These are phyloP conservation scores for Erebia aethiops DNA, from an alignment of 2,888 invertebrate species.

Conservation along the genomic window DNA sequence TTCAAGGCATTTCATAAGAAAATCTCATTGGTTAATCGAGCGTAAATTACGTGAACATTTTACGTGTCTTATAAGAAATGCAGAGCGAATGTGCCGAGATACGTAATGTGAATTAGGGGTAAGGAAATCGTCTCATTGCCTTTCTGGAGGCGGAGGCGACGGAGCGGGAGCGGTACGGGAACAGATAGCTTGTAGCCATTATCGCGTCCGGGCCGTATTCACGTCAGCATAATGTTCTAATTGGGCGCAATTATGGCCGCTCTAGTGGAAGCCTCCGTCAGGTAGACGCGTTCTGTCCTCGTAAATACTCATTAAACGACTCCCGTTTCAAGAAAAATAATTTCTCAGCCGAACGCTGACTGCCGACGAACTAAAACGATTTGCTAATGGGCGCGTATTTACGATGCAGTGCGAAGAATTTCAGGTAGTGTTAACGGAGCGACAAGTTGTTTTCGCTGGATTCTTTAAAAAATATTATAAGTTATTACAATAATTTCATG, in stretches of 20 bases:
- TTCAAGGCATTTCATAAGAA: conserved; percentile 65
- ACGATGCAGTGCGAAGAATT: conserved; percentile 57
- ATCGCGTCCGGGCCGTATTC: conserved; percentile 78
- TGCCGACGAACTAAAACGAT: conserved; percentile 66
- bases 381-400: conserved; percentile 72
- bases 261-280: conserved; percentile 75
- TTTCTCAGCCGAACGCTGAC: conserved; percentile 74
- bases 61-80: conserved; percentile 70
- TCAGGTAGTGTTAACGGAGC: conserved; percentile 66
- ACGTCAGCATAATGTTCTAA: conserved; percentile 83
- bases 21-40: conserved; percentile 72
- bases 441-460: conserved; percentile 60
- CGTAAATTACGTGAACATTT: conserved; percentile 74
- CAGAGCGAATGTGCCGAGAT: conserved; percentile 65
- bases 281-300: conserved; percentile 75
- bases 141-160: conserved; percentile 47
- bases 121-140: conserved; percentile 67
- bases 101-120: conserved; percentile 72
- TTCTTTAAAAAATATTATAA: conserved; percentile 60
- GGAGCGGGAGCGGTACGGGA: conserved; percentile 46
- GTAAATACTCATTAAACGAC: conserved; percentile 81
- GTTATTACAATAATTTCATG: background rate
- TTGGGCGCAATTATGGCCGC: conserved; percentile 80
- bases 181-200: conserved; percentile 76
- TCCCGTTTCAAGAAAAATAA: conserved; percentile 76